phyloP scores from a whole-genome alignment of 2,888 invertebrate species.

The Lithophane socia region DNA sequence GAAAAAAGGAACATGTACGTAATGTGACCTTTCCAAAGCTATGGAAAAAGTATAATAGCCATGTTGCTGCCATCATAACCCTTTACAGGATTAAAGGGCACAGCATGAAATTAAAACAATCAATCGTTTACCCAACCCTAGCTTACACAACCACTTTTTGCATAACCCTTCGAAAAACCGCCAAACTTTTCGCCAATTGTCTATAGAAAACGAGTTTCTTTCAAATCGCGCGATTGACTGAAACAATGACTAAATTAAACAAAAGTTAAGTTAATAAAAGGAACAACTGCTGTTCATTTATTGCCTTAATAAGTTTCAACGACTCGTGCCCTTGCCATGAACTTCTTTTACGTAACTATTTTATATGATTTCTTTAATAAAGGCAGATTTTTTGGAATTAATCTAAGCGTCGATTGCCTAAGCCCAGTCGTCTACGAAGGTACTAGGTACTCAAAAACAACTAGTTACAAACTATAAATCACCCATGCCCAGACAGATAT shows the following conservation, averaged over 20 bases:
- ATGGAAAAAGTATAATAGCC: background rate
- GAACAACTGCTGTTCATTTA: background rate
- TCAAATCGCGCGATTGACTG: constrained; percentile 9
- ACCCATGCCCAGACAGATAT: too few relatives aligned
- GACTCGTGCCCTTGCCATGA: constrained; percentile 8
- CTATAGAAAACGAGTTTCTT: constrained; percentile 30
- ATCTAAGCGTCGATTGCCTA: background rate
- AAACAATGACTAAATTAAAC: constrained; percentile 26
- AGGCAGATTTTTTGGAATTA: background rate
- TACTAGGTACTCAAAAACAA: background rate
- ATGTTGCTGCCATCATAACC: background rate
- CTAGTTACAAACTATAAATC: background rate
- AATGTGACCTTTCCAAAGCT: background rate
- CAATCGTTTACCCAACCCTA: background rate
- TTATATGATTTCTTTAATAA: constrained; percentile 15
- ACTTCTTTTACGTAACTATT: constrained; percentile 14
- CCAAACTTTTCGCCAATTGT: constrained; percentile 27
- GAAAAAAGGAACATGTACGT: background rate
- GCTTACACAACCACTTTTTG: constrained; percentile 19
- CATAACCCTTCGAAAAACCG: constrained; percentile 6
- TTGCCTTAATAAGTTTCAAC: background rate
- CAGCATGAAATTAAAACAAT: constrained; percentile 7
- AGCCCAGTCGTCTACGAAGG: background rate
- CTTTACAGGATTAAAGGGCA: constrained; percentile 2
- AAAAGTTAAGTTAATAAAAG: constrained; percentile 29